Conservation (phyloP, 2,888 invertebrate species). For the Meliscaeva auricollis region DNA sequence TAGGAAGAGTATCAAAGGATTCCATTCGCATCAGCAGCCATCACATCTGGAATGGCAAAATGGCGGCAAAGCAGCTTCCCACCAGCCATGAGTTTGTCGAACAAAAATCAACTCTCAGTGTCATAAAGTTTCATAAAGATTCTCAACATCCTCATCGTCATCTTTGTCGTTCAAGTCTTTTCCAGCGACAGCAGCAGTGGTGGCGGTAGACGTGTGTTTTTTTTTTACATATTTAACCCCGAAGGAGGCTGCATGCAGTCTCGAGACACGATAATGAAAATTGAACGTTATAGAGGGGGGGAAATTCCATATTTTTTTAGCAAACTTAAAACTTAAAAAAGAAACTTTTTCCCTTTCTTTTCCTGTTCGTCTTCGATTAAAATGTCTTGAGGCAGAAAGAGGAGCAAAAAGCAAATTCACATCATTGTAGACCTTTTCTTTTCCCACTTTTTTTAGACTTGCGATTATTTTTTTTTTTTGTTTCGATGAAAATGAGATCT, state of each 20-base stretch:
- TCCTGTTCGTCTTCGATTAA: constrained; percentile 4
- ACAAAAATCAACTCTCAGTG: constrained; percentile 59
- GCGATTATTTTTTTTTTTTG: constrained; percentile 29
- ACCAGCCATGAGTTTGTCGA: neutral
- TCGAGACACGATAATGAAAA: constrained; percentile 50
- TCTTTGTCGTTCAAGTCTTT: constrained; percentile 2
- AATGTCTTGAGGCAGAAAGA: neutral
- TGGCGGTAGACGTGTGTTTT: neutral
- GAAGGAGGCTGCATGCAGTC: constrained; percentile 20
- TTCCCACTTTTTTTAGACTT: neutral
- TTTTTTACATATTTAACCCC: constrained; percentile 6
- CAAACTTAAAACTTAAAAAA: constrained; percentile 2
- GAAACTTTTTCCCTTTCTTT: constrained; percentile 2
- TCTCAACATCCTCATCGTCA: constrained; percentile 22
- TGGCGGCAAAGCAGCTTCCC: neutral
- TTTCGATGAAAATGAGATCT: constrained; percentile 53
- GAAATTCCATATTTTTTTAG: neutral
- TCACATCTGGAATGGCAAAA: constrained; percentile 11
- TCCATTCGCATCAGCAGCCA: constrained; percentile 20
- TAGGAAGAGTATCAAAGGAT: constrained; percentile 46
- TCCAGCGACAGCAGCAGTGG: neutral
- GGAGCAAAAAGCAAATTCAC: neutral
- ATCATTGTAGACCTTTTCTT: neutral
- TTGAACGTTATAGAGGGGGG: constrained; percentile 22
- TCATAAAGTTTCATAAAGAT: constrained; percentile 59